Base-by-base conservation (phyloP, 2,797 vertebrate genomes). In the Tokudaia tokunoshimensis region DNA sequence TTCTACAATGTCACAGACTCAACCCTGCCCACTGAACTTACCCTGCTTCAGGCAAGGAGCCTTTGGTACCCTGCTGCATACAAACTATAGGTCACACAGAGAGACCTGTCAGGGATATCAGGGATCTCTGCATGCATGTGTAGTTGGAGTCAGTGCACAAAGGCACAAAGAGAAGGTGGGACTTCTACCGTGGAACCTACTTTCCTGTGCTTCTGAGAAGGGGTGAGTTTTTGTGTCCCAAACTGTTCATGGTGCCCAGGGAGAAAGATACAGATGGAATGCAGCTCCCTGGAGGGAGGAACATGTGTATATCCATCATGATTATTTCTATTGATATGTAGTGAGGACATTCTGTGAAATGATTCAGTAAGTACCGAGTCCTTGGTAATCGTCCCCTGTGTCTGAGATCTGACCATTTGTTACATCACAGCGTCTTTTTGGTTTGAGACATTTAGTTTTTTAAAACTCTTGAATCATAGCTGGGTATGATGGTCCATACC, bases 301-400 rank as follows among this genome's bases (percentile, higher is more conserved):
- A 17, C 2, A 0, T 34, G 8, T 4, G 4, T 61, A 4, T 10
- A 9, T 26, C n/a, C 59, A 2, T 50, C 4, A 0, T 20, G 31
- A 3, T 34, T 29, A 26, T 91, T 63, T 89, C 82, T 65, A 2
- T 31, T 29, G 52, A 24, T 31, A 26, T 3, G 22, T 9, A n/a
- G 41, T 13, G 74, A 67, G 22, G 61, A 67, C 8, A 13, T 80
- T 75, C 31, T 91, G 31, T 1, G 31, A 90, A 90, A 41, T n/a
- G 82, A 41, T 11, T 61, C 15, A 74, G 52, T 89, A 85, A 59
- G 31, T 11, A 24, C 63, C 20, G 17, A 24, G 19, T 29, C 41
- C 19, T 50, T 29, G n/a, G 61, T 41, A 78, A 47, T n/a, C 85
- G 20, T 20, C 29, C 79, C 70, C 14, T 65, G 12, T 2, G 37